phyloP scores from a whole-genome alignment of 35 echinoderm and acorn worm species.

The Heliocidaris tuberculata region DNA sequence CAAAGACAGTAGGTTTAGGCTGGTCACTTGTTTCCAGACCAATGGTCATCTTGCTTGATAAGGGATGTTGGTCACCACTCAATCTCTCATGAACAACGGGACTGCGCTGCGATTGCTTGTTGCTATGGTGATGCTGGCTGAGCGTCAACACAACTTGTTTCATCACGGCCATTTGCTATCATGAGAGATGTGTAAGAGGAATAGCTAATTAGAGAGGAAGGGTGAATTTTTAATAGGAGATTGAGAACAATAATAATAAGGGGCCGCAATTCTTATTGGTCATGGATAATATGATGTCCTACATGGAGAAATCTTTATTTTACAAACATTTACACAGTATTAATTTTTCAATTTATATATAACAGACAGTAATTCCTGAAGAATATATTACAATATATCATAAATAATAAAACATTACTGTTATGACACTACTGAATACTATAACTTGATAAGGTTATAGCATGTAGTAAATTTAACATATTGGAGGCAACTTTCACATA shows the following conservation, averaged over 20 bases:
- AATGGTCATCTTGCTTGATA: neutral
- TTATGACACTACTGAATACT: too few species aligned
- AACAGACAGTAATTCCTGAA: neutral
- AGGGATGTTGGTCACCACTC: neutral
- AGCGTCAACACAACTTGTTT: slow-evolving; percentile 86
- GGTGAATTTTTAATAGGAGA: neutral
- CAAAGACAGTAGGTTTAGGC: slow-evolving; percentile 75
- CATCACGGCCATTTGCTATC: slow-evolving; percentile 91
- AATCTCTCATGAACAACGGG: slow-evolving; percentile 62
- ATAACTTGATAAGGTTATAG: too few species aligned
- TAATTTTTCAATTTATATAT: neutral
- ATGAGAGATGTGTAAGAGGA: neutral
- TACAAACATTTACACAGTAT: slow-evolving; percentile 7
- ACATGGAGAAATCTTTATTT: neutral
- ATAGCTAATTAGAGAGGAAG: neutral
- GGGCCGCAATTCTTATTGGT: neutral
- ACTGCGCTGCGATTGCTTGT: slow-evolving; percentile 21
- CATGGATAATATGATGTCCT: neutral
- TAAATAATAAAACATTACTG: too few species aligned
- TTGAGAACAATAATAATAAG: neutral
- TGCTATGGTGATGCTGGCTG: slow-evolving; percentile 51
- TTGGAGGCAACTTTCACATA: too few species aligned
- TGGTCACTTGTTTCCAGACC: slow-evolving; percentile 10
- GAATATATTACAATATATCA: neutral
- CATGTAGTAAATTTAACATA: too few species aligned